Percentiles rank a stretch among this genome's conserved stretches.
phyloP scores from a whole-genome alignment of 2,113 vertebrate species.

The Thunnus maccoyii region DNA sequence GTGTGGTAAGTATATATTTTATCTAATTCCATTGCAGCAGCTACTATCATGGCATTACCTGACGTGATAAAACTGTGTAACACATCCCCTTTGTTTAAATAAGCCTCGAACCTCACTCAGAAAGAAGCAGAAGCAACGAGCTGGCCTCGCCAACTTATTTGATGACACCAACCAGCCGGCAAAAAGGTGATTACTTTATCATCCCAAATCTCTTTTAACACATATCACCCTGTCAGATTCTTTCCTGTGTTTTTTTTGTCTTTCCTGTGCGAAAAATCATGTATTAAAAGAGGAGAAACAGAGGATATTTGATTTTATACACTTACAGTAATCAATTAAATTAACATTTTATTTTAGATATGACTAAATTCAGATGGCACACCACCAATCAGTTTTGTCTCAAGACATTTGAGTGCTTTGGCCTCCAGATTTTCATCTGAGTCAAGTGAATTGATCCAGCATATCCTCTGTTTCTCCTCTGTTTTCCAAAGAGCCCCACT shows the following conservation, averaged over 20 bases:
- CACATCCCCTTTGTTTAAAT: conserved; percentile 23
- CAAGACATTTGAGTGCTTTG: conserved; percentile 24
- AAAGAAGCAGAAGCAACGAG: conserved; percentile 80
- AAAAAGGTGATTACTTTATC: conserved; percentile 73
- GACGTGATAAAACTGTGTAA: not conserved
- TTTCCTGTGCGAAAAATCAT: conserved; percentile 28
- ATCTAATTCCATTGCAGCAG: not conserved
- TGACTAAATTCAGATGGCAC: not conserved
- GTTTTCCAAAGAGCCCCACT: conserved; percentile 73
- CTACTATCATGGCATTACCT: not conserved
- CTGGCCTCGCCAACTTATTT: conserved; percentile 62
- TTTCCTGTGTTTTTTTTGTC: conserved; percentile 16
- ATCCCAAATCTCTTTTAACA: conserved; percentile 1
- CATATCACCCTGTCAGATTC: conserved; percentile 34
- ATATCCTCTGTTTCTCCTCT: conserved; percentile 80
- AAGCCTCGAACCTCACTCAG: conserved; percentile 74
- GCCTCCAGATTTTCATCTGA: conserved; percentile 12
- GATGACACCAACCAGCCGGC: conserved; percentile 64
- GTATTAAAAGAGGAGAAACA: conserved; percentile 70
- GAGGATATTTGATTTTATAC: conserved; percentile 69
- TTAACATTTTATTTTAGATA: not conserved
- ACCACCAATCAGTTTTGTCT: too few species aligned
- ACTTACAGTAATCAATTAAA: conserved; percentile 24
- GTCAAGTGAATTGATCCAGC: conserved; percentile 42
- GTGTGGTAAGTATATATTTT: conserved; percentile 72